Conservation (phyloP, 64 coral and sea anemone genomes). For the Montipora sp. region DNA sequence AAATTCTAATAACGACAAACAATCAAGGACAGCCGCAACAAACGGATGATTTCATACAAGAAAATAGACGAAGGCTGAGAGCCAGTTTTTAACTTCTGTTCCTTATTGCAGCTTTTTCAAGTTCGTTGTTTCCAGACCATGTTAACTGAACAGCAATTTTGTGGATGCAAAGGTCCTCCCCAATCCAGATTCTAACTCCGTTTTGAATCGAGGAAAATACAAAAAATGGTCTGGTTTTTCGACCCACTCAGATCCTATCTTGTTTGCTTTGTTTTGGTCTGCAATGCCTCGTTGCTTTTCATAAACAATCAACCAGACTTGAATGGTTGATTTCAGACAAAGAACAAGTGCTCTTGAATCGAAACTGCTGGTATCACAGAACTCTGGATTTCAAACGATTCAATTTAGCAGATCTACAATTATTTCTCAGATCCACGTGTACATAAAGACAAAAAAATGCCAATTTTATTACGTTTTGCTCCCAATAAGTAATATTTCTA, state of each 20-base stretch:
- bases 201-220: too few species aligned
- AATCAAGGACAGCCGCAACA: neutral
- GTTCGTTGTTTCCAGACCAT: slow-evolving; percentile 14
- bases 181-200: too few species aligned
- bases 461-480: neutral
- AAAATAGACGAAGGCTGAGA: too few species aligned
- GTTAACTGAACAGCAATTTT: slow-evolving; percentile 39
- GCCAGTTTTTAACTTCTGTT: slow-evolving; percentile 61
- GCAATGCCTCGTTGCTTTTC: neutral
- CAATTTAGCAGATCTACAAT: neutral
- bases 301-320: slow-evolving; percentile 5
- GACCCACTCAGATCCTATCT: neutral
- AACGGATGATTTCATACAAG: neutral
- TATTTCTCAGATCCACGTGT: neutral
- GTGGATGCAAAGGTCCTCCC: neutral
- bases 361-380: neutral
- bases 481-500: neutral
- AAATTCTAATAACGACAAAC: neutral
- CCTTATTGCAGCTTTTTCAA: slow-evolving; percentile 9
- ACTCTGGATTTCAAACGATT: neutral
- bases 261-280: neutral
- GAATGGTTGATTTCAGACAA: neutral
- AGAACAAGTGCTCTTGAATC: neutral
- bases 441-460: neutral
- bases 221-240: too few species aligned